Base-by-base conservation (phyloP, 2,888 invertebrate species). In the Reticulitermes lucifugus region DNA sequence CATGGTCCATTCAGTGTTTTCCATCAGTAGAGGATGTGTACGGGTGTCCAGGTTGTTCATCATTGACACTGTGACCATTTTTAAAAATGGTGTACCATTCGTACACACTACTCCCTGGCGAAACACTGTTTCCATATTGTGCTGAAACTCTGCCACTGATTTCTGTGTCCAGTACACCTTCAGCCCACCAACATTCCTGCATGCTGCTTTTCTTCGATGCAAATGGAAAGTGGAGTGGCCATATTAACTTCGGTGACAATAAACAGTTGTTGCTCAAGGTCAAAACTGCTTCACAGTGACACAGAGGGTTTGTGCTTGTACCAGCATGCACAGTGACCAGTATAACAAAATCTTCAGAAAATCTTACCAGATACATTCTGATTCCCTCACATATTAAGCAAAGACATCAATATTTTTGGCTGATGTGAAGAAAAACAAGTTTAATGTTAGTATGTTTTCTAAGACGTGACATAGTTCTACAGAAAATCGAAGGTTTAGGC, bases 91-190 rank as follows among this genome's bases (percentile, higher is more conserved):
- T 59, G 81, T 75, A 82, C 86, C 86, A 84, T 51, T 84, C 60
- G 75, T 75, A 73, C 60, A 86, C 85, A 83, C 73, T 86, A 29
- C 81, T 29, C 21, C 70, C 65, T 22, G 55, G 80, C 10, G 84
- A 84, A 25, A 80, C 84, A 80, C 79, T 85, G 51, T 85, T 77
- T 70, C 55, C 71, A 43, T 85, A 85, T 75, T 84, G 84, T 86
- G 70, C 41, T 46, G 70, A 83, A 83, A 71, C 73, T 79, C 83
- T 65, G 75, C 12, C 41, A 83, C 70, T 46, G 35, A 83, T 83
- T 83, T 29, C 59, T 22, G 79, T n/a, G 25, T 18, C 80, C 35
- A 25, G n/a, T 77, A 84, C 79, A 84, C 41, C 43, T 84, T 84
- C 77, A 29, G 73, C 22, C 41, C 35, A 73, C 65, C 35, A 73